These are phyloP conservation scores for Leuctra nigra DNA, from an alignment of 2,888 invertebrate species.

Conservation along the genomic window DNA sequence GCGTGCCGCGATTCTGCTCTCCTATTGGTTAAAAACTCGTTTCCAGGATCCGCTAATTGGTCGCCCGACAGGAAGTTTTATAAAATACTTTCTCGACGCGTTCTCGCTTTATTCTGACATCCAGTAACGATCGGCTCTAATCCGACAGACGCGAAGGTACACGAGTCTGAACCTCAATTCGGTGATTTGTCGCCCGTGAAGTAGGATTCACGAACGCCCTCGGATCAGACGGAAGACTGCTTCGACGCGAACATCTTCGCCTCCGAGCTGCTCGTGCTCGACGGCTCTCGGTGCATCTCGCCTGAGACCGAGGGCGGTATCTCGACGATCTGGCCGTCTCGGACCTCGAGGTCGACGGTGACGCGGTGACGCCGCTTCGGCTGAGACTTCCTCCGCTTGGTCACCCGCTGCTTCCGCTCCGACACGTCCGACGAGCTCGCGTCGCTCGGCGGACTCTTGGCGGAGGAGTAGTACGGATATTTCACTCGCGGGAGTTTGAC, in stretches of 20 bases:
- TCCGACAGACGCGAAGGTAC: too few species aligned
- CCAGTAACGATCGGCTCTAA: too few species aligned
- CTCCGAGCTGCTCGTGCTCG: conserved; percentile 15
- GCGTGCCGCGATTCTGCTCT: too few species aligned
- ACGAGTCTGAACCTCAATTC: too few species aligned
- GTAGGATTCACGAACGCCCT: too few species aligned
- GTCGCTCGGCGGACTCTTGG: conserved; percentile 35
- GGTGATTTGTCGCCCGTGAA: too few species aligned
- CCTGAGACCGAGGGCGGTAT: conserved; percentile 17
- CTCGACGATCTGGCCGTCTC: conserved; percentile 39
- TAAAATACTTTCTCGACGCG: too few species aligned
- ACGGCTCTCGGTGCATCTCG: conserved; percentile 6
- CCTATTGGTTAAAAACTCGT: too few species aligned
- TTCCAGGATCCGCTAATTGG: too few species aligned
- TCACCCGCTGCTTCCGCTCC: conserved; percentile 8
- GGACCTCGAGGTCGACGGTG: conserved; percentile 40
- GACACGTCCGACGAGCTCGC: conserved; percentile 33
- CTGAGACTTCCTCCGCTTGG: conserved; percentile 39
- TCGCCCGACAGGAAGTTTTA: too few species aligned
- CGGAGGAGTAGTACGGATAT: conserved; percentile 36
- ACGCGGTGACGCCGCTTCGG: conserved; percentile 39
- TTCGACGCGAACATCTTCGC: conserved; percentile 25
- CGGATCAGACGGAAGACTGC: conserved; percentile 28
- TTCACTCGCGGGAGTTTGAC: conserved; percentile 30
- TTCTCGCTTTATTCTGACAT: too few species aligned